phyloP scores from a whole-genome alignment of 2,888 invertebrate species.

The Hypomecis atomaria region DNA sequence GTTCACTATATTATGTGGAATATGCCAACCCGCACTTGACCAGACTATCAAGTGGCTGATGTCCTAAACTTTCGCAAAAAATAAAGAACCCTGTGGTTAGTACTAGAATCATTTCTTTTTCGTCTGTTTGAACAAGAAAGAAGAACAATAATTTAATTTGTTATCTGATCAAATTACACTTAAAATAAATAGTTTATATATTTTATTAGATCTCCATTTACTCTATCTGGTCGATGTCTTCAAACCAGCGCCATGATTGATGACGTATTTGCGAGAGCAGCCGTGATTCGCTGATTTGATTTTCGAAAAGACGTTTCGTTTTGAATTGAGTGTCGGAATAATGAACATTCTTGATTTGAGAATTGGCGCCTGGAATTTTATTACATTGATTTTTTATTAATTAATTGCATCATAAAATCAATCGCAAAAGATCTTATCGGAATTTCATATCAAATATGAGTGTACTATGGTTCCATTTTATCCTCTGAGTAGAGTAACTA shows the following conservation, averaged over 20 bases:
- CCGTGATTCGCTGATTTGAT: slow-evolving; percentile 72
- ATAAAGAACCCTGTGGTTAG: too few species aligned
- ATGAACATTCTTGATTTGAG: slow-evolving; percentile 57
- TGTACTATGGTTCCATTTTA: too few species aligned
- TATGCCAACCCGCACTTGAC: too few species aligned
- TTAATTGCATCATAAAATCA: too few species aligned
- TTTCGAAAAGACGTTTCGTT: slow-evolving; percentile 54
- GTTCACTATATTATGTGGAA: too few species aligned
- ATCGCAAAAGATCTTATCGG: too few species aligned
- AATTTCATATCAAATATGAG: too few species aligned
- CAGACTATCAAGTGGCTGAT: too few species aligned
- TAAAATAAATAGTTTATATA: neutral
- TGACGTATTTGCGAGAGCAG: slow-evolving; percentile 60
- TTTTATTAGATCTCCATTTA: slow-evolving; percentile 3
- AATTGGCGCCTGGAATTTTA: slow-evolving; percentile 41
- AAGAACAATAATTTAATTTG: neutral
- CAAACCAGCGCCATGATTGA: slow-evolving; percentile 59
- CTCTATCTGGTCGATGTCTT: neutral
- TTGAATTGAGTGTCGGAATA: slow-evolving; percentile 55
- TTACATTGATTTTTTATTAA: neutral
- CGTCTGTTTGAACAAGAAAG: too few species aligned
- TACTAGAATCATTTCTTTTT: too few species aligned
- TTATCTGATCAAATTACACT: neutral
- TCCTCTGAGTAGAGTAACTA: too few species aligned
- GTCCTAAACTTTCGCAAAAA: too few species aligned